These are phyloP conservation scores for Drosophila silvestris DNA, from an alignment of 2,888 invertebrate species.

Conservation along the genomic window DNA sequence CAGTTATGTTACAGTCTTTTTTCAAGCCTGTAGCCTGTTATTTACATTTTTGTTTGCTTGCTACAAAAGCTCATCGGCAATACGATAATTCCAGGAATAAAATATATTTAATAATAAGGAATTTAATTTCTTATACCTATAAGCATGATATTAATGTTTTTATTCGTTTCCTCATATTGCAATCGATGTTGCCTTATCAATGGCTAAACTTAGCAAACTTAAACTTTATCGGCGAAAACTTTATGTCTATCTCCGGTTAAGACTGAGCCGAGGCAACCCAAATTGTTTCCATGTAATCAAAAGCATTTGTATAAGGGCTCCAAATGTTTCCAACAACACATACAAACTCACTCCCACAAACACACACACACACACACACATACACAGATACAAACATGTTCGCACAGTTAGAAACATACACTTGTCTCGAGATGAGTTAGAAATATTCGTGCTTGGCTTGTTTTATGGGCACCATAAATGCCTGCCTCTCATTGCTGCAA, in stretches of 20 bases:
- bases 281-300: constrained; percentile 58
- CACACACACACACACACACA: constrained; percentile 15
- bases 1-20: no score
- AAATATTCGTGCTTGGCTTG: constrained; percentile 74
- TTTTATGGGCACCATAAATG: constrained; percentile 80
- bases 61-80: background rate
- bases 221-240: constrained; percentile 27
- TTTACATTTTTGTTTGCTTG: background rate
- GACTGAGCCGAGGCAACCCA: constrained; percentile 18
- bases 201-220: constrained; percentile 53
- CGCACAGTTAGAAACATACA: constrained; percentile 1
- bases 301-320: constrained; percentile 35
- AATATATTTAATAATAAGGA: background rate
- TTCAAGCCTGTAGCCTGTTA: no score
- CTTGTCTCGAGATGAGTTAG: constrained; percentile 71
- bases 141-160: background rate
- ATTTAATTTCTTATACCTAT: background rate
- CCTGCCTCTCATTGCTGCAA: constrained; percentile 76
- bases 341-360: constrained; percentile 5
- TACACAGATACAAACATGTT: constrained; percentile 1
- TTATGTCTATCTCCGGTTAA: constrained; percentile 29
- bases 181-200: background rate
- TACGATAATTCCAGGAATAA: background rate
- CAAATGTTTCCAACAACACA: constrained; percentile 13
- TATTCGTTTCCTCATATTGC: background rate